Conservation (phyloP, 1,140 invertebrate species). For the Diprion similis region DNA sequence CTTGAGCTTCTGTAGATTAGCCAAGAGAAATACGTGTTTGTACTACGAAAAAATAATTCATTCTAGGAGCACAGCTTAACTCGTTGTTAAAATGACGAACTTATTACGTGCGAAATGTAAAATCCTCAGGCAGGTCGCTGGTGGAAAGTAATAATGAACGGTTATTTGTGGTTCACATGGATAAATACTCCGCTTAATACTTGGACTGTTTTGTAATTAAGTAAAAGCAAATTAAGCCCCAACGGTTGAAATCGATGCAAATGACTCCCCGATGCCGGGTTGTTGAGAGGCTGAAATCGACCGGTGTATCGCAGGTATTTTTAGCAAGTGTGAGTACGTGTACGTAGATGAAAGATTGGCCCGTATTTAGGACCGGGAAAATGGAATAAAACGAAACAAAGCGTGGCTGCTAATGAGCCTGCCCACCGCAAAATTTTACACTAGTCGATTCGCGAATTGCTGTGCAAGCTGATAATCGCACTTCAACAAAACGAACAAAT, state of each 20-base stretch:
- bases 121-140: no score
- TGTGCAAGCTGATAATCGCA: background rate
- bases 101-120: no score
- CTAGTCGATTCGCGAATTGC: background rate
- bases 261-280: background rate
- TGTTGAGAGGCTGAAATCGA: background rate
- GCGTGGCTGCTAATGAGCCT: background rate
- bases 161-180: background rate
- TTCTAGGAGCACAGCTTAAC: no score
- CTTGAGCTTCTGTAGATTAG: no score
- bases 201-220: slow-evolving; percentile 14
- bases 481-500: background rate
- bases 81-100: no score
- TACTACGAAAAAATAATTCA: no score
- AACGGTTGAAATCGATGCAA: slow-evolving; percentile 14
- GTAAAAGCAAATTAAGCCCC: slow-evolving; percentile 14
- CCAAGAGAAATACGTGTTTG: no score
- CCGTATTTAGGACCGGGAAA: no score
- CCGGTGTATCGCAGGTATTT: background rate
- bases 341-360: background rate
- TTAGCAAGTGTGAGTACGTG: background rate
- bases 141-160: no score
- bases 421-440: background rate
- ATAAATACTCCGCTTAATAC: slow-evolving; percentile 15
- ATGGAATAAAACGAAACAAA: background rate